A percentile compares a stretch with the other conserved stretches of the same genome.
These are phyloP conservation scores for Pipistrellus pygmaeus DNA, from an alignment of 2,797 vertebrate genomes.

Conservation along the genomic window DNA sequence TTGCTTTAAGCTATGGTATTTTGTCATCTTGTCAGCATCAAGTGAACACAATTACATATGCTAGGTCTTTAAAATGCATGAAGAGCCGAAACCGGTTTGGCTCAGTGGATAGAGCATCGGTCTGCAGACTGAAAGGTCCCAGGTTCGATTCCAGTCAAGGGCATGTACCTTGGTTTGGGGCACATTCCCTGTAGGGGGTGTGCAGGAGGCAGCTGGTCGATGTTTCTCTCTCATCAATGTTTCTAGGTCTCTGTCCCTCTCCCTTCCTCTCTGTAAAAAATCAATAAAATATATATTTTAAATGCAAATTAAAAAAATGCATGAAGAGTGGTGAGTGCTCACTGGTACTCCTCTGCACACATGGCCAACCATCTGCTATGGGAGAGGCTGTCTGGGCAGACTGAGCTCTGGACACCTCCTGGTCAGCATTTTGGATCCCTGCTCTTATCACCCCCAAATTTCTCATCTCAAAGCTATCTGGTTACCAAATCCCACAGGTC, in stretches of 20 bases:
- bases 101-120: too few species aligned
- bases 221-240: too few species aligned
- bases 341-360: not conserved
- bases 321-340: not conserved
- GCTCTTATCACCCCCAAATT: not conserved
- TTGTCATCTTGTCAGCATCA: slow-evolving; percentile 6
- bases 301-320: too few species aligned
- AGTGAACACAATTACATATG: slow-evolving; percentile 59
- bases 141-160: too few species aligned
- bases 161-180: too few species aligned
- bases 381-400: not conserved
- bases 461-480: slow-evolving; percentile 50
- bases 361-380: not conserved
- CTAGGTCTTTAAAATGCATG: slow-evolving; percentile 45
- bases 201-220: too few species aligned
- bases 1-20: slow-evolving; percentile 52
- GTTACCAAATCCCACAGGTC: slow-evolving; percentile 48
- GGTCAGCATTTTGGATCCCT: slow-evolving; percentile 49
- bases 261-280: too few species aligned
- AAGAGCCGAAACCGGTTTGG: too few species aligned
- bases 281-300: too few species aligned
- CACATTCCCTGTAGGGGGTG: too few species aligned
- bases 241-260: too few species aligned
- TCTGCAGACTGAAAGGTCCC: too few species aligned
- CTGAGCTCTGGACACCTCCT: slow-evolving; percentile 53